Conservation (phyloP, 1,140 invertebrate genomes). For the Sminthurides bifidus region DNA sequence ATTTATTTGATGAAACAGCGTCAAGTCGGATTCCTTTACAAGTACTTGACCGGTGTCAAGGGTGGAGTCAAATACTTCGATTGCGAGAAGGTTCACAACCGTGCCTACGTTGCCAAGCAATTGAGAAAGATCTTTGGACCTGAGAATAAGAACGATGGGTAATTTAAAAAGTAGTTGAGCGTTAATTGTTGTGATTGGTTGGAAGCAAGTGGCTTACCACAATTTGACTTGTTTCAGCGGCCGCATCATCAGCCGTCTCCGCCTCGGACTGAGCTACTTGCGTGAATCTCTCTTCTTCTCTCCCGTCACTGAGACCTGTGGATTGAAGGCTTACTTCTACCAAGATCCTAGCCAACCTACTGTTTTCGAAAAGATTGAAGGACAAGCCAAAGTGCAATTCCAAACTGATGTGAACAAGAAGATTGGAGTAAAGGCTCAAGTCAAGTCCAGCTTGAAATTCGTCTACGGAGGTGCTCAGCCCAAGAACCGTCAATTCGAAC, state of each 20-base stretch:
- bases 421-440: constrained; percentile 21
- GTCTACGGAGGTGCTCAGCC: constrained; percentile 24
- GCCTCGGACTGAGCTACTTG: constrained; percentile 21
- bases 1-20: constrained; percentile 14
- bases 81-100: constrained; percentile 29
- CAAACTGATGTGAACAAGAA: constrained; percentile 23
- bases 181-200: too few relatives aligned
- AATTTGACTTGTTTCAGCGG: too few relatives aligned
- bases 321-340: constrained; percentile 28
- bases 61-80: constrained; percentile 28
- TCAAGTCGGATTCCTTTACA: constrained; percentile 24
- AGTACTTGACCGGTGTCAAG: constrained; percentile 27
- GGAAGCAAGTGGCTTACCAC: too few relatives aligned
- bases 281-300: constrained; percentile 27
- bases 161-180: too few relatives aligned
- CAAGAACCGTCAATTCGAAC: constrained; percentile 23
- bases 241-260: constrained; percentile 16
- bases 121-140: constrained; percentile 29
- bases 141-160: constrained; percentile 28
- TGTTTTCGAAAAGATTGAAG: constrained; percentile 28
- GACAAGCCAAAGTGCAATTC: constrained; percentile 25
- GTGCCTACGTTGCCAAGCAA: constrained; percentile 17
- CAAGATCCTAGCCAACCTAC: constrained; percentile 17
- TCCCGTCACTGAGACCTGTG: constrained; percentile 29
- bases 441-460: constrained; percentile 21